Conservation (phyloP, 2,113 vertebrate species). For the Caranx ignobilis region DNA sequence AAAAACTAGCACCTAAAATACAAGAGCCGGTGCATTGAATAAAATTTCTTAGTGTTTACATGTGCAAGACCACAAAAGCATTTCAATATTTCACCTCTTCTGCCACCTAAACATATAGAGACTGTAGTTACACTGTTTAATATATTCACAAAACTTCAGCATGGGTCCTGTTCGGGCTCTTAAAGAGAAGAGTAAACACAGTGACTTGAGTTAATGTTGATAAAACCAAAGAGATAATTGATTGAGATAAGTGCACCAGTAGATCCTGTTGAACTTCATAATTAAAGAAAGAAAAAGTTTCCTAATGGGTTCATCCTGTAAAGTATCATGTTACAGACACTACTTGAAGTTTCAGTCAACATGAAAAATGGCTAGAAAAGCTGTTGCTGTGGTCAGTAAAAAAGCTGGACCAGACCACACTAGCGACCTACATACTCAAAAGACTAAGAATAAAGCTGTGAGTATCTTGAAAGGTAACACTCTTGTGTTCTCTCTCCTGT, state of each 20-base stretch:
- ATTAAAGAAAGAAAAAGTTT: too few relatives aligned
- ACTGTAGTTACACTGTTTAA: neutral
- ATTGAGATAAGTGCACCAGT: neutral
- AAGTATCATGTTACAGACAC: neutral
- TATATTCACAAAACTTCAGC: neutral
- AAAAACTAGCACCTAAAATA: slow-evolving; percentile 14
- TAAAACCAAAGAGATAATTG: neutral
- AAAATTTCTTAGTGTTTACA: neutral
- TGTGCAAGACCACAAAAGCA: neutral
- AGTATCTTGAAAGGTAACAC: slow-evolving; percentile 32
- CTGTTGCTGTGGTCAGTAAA: neutral
- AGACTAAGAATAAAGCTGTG: slow-evolving; percentile 52
- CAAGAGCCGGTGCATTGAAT: neutral
- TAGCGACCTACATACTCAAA: slow-evolving; percentile 37
- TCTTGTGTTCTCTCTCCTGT: neutral
- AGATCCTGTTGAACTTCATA: neutral
- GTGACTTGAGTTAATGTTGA: neutral
- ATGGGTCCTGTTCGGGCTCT: neutral
- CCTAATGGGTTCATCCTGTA: neutral
- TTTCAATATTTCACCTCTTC: neutral
- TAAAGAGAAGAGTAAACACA: too few relatives aligned
- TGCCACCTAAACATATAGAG: neutral
- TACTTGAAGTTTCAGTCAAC: neutral
- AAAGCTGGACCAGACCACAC: slow-evolving; percentile 1
- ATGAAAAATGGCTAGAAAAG: neutral